Evolutionary conservation across 1,140 invertebrate species (phyloP).

Genomic region (Homarus americanus): DNA sequence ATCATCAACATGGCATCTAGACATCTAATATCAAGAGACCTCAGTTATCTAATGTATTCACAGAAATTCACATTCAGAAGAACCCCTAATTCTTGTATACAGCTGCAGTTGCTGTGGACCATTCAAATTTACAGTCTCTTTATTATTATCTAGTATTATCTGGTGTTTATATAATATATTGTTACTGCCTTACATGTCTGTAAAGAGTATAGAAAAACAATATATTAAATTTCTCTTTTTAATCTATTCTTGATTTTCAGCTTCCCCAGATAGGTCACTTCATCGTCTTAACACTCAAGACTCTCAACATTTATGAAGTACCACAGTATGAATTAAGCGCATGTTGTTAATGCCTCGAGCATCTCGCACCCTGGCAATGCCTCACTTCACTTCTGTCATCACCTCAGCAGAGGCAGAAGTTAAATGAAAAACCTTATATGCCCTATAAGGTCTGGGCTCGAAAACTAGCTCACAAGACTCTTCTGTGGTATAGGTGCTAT

Average conservation of each 20-base stretch:
- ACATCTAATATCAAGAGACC: too few relatives aligned
- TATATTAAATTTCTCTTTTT: too few relatives aligned
- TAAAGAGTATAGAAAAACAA: too few relatives aligned
- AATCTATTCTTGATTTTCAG: constrained; percentile 69
- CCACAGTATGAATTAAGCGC: constrained; percentile 83
- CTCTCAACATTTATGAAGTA: constrained; percentile 79
- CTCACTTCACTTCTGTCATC: constrained; percentile 82
- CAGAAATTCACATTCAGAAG: too few relatives aligned
- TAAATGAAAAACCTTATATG: constrained; percentile 80
- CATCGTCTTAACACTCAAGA: constrained; percentile 80
- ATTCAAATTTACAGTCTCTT: too few relatives aligned
- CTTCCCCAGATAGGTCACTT: constrained; percentile 82
- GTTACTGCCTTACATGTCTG: too few relatives aligned
- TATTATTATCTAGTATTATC: too few relatives aligned
- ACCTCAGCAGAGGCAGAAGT: constrained; percentile 76
- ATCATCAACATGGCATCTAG: too few relatives aligned
- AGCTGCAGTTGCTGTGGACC: too few relatives aligned
- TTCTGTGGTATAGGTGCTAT: constrained; percentile 81
- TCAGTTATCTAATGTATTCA: too few relatives aligned
- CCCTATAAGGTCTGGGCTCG: constrained; percentile 83
- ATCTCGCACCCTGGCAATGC: constrained; percentile 80
- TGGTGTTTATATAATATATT: too few relatives aligned
- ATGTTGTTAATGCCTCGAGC: constrained; percentile 82
- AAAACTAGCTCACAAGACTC: constrained; percentile 80
- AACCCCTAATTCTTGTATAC: too few relatives aligned